Percentiles rank a stretch among this genome's conserved stretches.
Conservation (phyloP, 1,140 invertebrate genomes). For the Drosophila pseudoobscura region DNA sequence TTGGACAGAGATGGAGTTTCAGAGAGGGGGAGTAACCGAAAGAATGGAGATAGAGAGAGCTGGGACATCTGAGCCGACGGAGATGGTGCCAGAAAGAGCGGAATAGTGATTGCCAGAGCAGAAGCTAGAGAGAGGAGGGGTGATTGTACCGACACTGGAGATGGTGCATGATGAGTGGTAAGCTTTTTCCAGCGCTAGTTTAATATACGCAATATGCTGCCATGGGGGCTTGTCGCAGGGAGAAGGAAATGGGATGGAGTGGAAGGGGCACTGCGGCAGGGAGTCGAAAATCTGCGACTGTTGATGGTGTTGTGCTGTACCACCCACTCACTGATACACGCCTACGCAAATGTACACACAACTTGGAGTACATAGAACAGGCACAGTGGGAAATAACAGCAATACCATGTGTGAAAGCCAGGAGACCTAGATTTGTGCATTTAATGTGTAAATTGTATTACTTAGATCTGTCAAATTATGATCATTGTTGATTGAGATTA, state of each 20-base stretch:
- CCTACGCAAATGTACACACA: slow-evolving; percentile 21
- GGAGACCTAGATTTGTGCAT: neutral
- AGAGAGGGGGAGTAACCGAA: too few species aligned
- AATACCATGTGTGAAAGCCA: neutral
- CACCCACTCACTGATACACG: slow-evolving; percentile 34
- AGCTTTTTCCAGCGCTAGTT: slow-evolving; percentile 41
- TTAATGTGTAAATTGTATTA: neutral
- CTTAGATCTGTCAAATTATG: too few species aligned
- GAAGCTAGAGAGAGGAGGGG: slow-evolving; percentile 2
- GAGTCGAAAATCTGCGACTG: slow-evolving; percentile 43
- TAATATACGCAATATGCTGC: slow-evolving; percentile 28
- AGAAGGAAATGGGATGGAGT: neutral
- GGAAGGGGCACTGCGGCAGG: slow-evolving; percentile 9
- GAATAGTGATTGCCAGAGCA: neutral
- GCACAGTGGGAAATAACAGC: slow-evolving; percentile 2
- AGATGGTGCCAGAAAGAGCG: too few species aligned
- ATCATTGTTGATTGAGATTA: too few species aligned
- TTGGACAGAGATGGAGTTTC: neutral
- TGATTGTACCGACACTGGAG: neutral
- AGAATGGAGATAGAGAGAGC: neutral
- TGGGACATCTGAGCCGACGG: too few species aligned
- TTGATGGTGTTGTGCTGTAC: slow-evolving; percentile 35
- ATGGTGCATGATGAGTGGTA: neutral
- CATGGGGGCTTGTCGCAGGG: neutral
- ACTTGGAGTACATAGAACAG: neutral